A percentile compares a stretch with the other conserved stretches of the same genome.
These are phyloP conservation scores for Porites divaricata DNA, from an alignment of 92 coral and sea anemone genomes.

Conservation along the genomic window DNA sequence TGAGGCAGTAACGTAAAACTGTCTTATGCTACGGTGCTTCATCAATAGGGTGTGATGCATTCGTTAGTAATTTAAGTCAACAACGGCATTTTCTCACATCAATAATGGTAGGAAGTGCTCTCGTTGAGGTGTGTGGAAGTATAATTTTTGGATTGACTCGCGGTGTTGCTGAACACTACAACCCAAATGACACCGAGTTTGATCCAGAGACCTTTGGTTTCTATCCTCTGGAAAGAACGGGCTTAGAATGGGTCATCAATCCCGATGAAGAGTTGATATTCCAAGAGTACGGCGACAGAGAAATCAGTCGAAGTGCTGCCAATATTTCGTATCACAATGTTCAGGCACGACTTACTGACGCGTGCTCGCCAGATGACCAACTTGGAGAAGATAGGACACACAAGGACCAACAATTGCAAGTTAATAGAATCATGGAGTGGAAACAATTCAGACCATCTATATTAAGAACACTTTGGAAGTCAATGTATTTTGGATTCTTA, in stretches of 20 bases:
- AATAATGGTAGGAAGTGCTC: not conserved
- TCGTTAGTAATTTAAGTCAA: too few relatives aligned
- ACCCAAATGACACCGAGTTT: not conserved
- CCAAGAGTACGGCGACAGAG: not conserved
- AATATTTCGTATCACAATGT: not conserved
- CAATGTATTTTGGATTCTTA: constrained; percentile 1
- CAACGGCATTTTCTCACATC: not conserved
- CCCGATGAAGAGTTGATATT: not conserved
- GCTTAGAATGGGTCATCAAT: not conserved
- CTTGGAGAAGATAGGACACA: not conserved
- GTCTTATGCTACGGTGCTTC: too few relatives aligned
- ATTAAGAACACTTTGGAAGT: not conserved
- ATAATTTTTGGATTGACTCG: not conserved
- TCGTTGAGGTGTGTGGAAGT: not conserved
- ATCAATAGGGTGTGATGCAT: too few relatives aligned
- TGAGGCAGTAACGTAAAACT: too few relatives aligned
- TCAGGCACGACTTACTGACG: not conserved
- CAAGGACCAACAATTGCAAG: too few relatives aligned
- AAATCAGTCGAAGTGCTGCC: not conserved
- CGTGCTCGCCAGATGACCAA: not conserved
- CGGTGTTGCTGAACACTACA: not conserved
- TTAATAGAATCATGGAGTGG: constrained; percentile 3
- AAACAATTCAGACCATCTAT: not conserved
- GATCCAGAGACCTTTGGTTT: not conserved
- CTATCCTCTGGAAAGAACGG: not conserved